A percentile compares a stretch with the other conserved stretches of the same genome.
These are phyloP conservation scores for Ctenicera cuprea DNA, from an alignment of 2,888 invertebrate species.

Conservation along the genomic window DNA sequence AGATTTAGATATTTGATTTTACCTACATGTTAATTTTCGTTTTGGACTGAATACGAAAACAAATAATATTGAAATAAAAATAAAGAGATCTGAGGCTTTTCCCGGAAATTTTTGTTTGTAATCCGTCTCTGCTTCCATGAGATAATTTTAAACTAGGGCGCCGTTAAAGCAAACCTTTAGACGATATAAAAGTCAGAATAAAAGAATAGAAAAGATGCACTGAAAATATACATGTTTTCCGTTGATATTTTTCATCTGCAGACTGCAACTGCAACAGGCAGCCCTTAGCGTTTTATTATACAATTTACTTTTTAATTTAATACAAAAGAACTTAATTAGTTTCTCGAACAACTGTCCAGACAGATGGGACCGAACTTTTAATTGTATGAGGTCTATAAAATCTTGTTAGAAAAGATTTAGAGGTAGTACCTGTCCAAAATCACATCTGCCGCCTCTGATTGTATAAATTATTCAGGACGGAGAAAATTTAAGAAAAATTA, in stretches of 20 bases:
- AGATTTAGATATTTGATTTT: too few relatives aligned
- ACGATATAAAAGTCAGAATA: too few relatives aligned
- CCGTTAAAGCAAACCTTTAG: too few relatives aligned
- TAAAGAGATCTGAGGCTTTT: too few relatives aligned
- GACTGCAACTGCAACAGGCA: constrained; percentile 14
- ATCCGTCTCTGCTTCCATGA: too few relatives aligned
- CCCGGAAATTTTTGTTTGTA: too few relatives aligned
- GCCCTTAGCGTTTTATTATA: constrained; percentile 28
- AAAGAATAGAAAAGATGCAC: too few relatives aligned
- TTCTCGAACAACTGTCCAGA: constrained; percentile 51
- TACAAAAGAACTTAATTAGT: constrained; percentile 44
- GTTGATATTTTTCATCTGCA: neutral
- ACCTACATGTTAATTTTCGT: too few relatives aligned
- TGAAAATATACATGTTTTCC: neutral
- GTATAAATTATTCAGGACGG: constrained; percentile 40
- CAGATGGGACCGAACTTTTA: constrained; percentile 52
- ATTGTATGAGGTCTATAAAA: constrained; percentile 51
- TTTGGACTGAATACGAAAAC: too few relatives aligned
- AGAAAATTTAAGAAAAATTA: constrained; percentile 17
- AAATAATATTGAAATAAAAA: too few relatives aligned
- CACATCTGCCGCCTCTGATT: constrained; percentile 51
- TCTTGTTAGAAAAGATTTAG: constrained; percentile 49
- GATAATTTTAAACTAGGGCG: too few relatives aligned
- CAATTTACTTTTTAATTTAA: constrained; percentile 34
- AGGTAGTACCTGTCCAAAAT: constrained; percentile 49